A percentile compares a stretch with the other conserved stretches of the same genome.
Evolutionary conservation across 2,797 vertebrate species (phyloP).

Genomic region (Galaxias olidus): DNA sequence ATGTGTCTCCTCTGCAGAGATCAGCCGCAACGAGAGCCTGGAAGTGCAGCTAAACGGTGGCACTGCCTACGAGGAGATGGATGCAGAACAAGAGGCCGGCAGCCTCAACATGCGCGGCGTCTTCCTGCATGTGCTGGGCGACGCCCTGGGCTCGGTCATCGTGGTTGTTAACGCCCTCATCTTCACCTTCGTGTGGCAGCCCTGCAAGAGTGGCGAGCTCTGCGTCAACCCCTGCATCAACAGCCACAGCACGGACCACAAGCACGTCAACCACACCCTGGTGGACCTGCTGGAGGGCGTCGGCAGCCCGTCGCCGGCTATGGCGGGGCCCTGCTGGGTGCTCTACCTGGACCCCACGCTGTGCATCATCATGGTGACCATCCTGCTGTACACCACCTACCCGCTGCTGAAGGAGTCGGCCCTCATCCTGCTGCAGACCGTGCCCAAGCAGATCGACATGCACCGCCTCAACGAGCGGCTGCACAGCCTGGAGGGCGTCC

Average conservation of each 20-base stretch:
- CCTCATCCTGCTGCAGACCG: slow-evolving; percentile 97
- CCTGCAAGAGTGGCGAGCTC: slow-evolving; percentile 69
- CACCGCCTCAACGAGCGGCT: slow-evolving; percentile 86
- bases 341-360: slow-evolving; percentile 94
- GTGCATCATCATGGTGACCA: slow-evolving; percentile 94
- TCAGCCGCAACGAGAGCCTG: slow-evolving; percentile 62
- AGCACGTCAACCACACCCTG: slow-evolving; percentile 74
- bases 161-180: slow-evolving; percentile 92
- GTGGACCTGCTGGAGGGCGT: slow-evolving; percentile 36
- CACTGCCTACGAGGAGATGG: slow-evolving; percentile 74
- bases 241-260: slow-evolving; percentile 74
- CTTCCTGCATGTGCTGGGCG: slow-evolving; percentile 95
- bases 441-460: slow-evolving; percentile 97
- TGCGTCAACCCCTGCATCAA: slow-evolving; percentile 85
- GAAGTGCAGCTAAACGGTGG: slow-evolving; percentile 89
- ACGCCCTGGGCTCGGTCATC: slow-evolving; percentile 96
- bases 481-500: slow-evolving; percentile 85
- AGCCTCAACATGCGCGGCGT: slow-evolving; percentile 97
- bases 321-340: slow-evolving; percentile 93
- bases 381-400: slow-evolving; percentile 95
- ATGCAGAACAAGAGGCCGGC: slow-evolving; percentile 59
- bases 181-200: slow-evolving; percentile 88
- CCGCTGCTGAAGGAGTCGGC: slow-evolving; percentile 96
- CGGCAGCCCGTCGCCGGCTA: not conserved
- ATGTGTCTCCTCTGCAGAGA: slow-evolving; percentile 62